Evolutionary conservation across 2,797 vertebrate species (phyloP).

Genomic region (Fistularia tabacaria): DNA sequence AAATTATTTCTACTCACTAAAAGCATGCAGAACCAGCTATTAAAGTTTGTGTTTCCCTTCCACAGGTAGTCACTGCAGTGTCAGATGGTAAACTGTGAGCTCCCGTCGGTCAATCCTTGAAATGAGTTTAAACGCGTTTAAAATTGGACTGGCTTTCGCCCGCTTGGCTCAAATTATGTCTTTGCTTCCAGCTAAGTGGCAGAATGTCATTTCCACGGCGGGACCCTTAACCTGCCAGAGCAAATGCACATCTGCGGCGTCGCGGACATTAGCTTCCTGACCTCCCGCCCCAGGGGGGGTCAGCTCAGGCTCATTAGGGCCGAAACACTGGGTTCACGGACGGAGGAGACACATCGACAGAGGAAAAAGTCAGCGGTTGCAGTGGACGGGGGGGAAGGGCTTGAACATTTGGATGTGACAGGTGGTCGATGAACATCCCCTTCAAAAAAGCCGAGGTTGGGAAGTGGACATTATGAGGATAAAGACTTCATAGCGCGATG

Average conservation of each 20-base stretch:
- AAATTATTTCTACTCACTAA: no score
- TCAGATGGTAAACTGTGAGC: no score
- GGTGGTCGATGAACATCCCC: slow-evolving; percentile 1
- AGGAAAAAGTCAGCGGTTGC: not conserved
- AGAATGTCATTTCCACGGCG: no score
- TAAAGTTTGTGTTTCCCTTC: no score
- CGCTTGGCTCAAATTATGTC: no score
- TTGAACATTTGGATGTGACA: not conserved
- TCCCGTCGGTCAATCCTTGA: no score
- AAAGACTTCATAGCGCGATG: slow-evolving; percentile 11
- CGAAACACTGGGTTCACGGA: slow-evolving; percentile 15
- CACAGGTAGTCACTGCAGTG: no score
- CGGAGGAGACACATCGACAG: not conserved
- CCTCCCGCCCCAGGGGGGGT: slow-evolving; percentile 24
- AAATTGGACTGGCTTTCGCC: no score
- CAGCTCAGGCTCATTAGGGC: slow-evolving; percentile 36
- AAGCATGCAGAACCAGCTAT: no score
- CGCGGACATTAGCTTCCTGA: slow-evolving; percentile 20
- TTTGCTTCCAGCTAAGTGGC: no score
- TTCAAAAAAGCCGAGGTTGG: not conserved
- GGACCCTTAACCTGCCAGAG: not conserved
- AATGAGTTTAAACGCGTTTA: no score
- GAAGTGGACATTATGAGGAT: not conserved
- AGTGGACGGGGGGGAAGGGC: not conserved
- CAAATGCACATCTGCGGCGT: slow-evolving; percentile 3